Conservation (phyloP, 2,797 vertebrate genomes). For the Corythornis leucogaster region DNA sequence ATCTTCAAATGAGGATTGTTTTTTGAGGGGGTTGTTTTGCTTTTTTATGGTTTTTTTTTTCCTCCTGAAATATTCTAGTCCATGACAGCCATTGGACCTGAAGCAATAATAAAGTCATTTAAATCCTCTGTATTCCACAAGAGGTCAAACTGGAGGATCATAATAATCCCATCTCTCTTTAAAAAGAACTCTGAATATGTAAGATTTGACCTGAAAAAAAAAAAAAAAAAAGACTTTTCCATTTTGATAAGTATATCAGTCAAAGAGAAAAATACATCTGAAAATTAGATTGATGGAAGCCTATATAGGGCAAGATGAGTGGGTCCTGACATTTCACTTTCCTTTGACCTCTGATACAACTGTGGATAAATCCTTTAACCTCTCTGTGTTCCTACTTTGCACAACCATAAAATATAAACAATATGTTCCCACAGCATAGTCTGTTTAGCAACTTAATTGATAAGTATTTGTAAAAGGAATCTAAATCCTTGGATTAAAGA, state of each 20-base stretch:
- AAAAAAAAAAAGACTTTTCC: neutral
- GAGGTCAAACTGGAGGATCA: neutral
- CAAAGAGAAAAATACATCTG: neutral
- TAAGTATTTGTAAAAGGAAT: constrained; percentile 59
- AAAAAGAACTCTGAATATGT: neutral
- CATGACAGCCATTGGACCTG: neutral
- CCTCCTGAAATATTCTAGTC: neutral
- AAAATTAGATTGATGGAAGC: neutral
- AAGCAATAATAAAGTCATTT: neutral
- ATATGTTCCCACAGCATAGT: neutral
- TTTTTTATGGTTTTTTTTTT: neutral
- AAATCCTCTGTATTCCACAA: neutral
- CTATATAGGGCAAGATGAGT: neutral
- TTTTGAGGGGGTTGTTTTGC: neutral
- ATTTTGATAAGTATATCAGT: neutral
- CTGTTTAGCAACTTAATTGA: constrained; percentile 1
- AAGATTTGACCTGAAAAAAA: neutral
- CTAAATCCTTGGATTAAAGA: constrained; percentile 53
- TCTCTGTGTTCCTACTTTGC: neutral
- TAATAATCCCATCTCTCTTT: neutral
- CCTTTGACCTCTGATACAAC: neutral
- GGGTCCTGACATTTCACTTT: neutral
- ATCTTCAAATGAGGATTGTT: neutral
- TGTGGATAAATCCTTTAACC: neutral
- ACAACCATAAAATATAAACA: neutral